Base-by-base conservation (phyloP, 2,797 vertebrate genomes). In the Trachurus trachurus region DNA sequence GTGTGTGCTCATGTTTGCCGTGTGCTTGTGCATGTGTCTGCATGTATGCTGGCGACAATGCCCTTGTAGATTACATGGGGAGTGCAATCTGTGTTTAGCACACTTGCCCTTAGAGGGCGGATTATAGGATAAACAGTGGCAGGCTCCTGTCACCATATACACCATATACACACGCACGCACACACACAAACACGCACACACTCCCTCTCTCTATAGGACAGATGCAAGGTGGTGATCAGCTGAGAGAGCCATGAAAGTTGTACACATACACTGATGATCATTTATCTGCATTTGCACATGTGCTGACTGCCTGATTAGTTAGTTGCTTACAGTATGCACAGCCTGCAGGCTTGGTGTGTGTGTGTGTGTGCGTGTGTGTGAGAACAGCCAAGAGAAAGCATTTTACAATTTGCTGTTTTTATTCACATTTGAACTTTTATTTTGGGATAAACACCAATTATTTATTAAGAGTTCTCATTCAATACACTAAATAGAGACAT, bases 31-130 rank as follows among this genome's bases (percentile, higher is more conserved):
- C 81, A 63, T 69, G 60, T 72, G 63, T 67, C 49, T 54, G 66
- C 60, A 56, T 13, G 37, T 86, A 82, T 85, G 74, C 86, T 84
- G 83, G 76, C 29, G 64, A 85, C 34, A 92, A 93, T 95, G 94
- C 90, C 93, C 91, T 94, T 95, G 93, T 89, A 93, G 91, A 93
- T 93, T 91, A 90, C 91, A 85, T 68, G 67, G 74, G 78, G 84
- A 88, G 90, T 63, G 65, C 92, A 94, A 94, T 95, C 94, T 93
- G 88, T 88, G 88, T 84, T 92, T 60, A 82, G 82, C 93, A 95
- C 92, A 86, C 86, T 87, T 60, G 59, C 89, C 93, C 91, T 94
- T 63, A 80, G 86, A 94, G 88, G 88, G 83, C 80, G 89, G 94
- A 94, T 94, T 94, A 94, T 72, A 87, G 85, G 87, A 93, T 89